Evolutionary conservation across 1,140 invertebrate genomes (phyloP).

Genomic region (Homalodisca vitripennis): DNA sequence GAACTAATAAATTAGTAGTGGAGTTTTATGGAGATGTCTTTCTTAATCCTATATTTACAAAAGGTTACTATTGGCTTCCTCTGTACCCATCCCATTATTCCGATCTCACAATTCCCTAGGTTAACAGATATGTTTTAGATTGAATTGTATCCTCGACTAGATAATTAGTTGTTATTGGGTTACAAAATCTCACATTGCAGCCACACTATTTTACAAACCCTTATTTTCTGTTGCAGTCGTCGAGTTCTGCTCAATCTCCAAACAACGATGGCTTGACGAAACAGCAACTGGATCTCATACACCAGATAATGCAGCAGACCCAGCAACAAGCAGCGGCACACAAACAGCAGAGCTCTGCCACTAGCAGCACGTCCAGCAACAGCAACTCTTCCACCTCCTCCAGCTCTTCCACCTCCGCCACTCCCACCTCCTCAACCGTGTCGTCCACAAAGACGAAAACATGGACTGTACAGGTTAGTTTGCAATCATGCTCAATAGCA

Average conservation of each 20-base stretch:
- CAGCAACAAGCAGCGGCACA: conserved; percentile 50
- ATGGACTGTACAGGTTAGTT: conserved; percentile 41
- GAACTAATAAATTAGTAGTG: too few species aligned
- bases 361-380: conserved; percentile 35
- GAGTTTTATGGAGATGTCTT: too few species aligned
- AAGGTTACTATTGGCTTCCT: too few species aligned
- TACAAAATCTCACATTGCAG: too few species aligned
- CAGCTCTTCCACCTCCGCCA: conserved; percentile 24
- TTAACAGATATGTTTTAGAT: too few species aligned
- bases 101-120: too few species aligned
- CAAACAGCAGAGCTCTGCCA: conserved; percentile 42
- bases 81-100: too few species aligned
- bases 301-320: conserved; percentile 76
- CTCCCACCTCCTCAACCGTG: conserved; percentile 29
- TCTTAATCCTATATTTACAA: too few species aligned
- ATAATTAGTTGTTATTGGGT: too few species aligned
- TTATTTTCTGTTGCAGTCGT: conserved; percentile 13
- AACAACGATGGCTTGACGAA: conserved; percentile 66
- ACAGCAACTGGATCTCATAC: conserved; percentile 72
- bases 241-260: conserved; percentile 12
- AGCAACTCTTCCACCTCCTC: conserved; percentile 23
- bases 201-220: too few species aligned
- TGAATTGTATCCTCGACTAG: too few species aligned
- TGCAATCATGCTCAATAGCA: too few species aligned
- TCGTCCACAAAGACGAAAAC: conserved; percentile 37